Evolutionary conservation across 2,797 vertebrate genomes (phyloP).

Genomic region (Eurystomus glaucurus): DNA sequence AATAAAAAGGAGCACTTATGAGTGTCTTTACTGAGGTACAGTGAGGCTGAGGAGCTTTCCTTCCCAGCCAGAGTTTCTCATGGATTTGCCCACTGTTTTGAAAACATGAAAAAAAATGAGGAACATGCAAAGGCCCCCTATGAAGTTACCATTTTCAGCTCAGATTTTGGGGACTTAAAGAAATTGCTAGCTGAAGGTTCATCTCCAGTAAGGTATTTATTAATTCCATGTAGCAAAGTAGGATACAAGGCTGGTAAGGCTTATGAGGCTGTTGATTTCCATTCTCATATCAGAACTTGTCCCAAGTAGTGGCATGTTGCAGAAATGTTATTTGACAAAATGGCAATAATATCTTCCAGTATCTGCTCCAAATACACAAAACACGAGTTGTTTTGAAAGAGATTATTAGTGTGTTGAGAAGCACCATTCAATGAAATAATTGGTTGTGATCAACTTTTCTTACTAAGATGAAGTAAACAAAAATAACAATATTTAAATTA

Average conservation of each 20-base stretch:
- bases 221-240: not conserved
- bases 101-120: not conserved
- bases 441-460: slow-evolving; percentile 41
- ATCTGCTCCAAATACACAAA: slow-evolving; percentile 46
- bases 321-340: slow-evolving; percentile 37
- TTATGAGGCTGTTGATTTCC: slow-evolving; percentile 5
- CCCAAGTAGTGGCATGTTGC: not conserved
- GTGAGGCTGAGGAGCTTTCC: not conserved
- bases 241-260: not conserved
- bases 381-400: slow-evolving; percentile 58
- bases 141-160: not conserved
- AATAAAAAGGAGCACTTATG: not conserved
- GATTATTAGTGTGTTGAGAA: slow-evolving; percentile 23
- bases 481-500: slow-evolving; percentile 64
- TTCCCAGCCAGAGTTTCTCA: not conserved
- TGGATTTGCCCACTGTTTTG: not conserved
- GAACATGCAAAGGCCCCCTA: not conserved
- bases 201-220: not conserved
- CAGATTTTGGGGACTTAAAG: not conserved
- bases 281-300: not conserved
- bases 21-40: not conserved
- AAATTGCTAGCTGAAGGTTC: not conserved
- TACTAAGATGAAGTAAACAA: slow-evolving; percentile 55
- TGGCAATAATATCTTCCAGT: slow-evolving; percentile 9
- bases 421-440: slow-evolving; percentile 62